Percentiles rank a stretch among this genome's conserved stretches.
phyloP scores from a whole-genome alignment of 2,888 invertebrate genomes.

The Agapetus fuscipes region DNA sequence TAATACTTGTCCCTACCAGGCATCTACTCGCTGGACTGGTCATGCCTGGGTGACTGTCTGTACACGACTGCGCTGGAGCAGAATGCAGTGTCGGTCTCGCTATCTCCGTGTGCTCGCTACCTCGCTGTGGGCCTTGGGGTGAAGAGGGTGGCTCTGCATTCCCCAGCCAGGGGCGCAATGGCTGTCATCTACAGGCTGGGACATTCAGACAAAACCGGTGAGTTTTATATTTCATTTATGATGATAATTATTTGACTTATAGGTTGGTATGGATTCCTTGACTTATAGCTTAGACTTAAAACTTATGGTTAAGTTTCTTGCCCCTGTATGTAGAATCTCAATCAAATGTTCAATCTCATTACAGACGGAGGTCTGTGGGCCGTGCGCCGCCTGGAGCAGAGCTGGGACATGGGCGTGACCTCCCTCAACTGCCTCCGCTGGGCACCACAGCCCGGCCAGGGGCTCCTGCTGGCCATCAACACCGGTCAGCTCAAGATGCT shows the following conservation, averaged over 20 bases:
- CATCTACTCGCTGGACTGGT: slow-evolving; percentile 70
- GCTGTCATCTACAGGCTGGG: slow-evolving; percentile 32
- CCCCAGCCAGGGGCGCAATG: slow-evolving; percentile 43
- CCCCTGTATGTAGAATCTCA: no score
- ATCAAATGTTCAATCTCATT: no score
- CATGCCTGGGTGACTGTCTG: slow-evolving; percentile 64
- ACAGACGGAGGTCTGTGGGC: slow-evolving; percentile 37
- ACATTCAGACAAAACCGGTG: slow-evolving; percentile 10
- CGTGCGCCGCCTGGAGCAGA: slow-evolving; percentile 57
- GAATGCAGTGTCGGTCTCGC: slow-evolving; percentile 73
- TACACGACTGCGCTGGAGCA: slow-evolving; percentile 69
- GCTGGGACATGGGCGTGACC: slow-evolving; percentile 53
- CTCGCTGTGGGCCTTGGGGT: slow-evolving; percentile 72
- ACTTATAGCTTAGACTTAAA: no score
- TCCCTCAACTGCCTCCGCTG: slow-evolving; percentile 78
- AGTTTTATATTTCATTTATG: slow-evolving; percentile 1
- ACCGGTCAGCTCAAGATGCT: slow-evolving; percentile 70
- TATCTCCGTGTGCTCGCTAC: slow-evolving; percentile 73
- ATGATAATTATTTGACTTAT: no score
- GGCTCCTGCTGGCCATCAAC: slow-evolving; percentile 78
- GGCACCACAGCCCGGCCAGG: slow-evolving; percentile 75
- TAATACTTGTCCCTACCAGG: no score
- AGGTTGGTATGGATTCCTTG: no score
- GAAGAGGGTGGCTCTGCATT: slow-evolving; percentile 47
- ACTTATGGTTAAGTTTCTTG: no score